Percentiles rank a stretch among this genome's conserved stretches.
Evolutionary conservation across 2,888 invertebrate species (phyloP).

Genomic region (Mesochorus sp.): DNA sequence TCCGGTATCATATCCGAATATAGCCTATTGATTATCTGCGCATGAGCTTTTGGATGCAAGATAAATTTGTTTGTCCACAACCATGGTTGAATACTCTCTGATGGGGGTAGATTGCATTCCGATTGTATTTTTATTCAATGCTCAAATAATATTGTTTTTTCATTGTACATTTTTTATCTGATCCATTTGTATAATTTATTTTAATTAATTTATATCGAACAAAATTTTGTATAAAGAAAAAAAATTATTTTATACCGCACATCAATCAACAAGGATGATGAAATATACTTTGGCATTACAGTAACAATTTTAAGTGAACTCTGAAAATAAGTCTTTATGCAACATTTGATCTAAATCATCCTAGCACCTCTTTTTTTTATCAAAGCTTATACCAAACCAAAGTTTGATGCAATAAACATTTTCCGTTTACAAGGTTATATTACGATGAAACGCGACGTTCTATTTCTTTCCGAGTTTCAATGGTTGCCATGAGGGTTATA

Average conservation of each 20-base stretch:
- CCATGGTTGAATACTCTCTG: neutral
- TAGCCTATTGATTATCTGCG: constrained; percentile 1
- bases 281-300: no score
- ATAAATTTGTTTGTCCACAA: neutral
- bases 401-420: constrained; percentile 12
- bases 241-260: no score
- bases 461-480: constrained; percentile 53
- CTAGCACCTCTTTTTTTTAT: no score
- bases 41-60: neutral
- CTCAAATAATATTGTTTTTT: neutral
- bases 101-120: neutral
- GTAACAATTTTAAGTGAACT: no score
- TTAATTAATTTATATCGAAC: no score
- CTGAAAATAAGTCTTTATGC: no score
- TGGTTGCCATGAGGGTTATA: constrained; percentile 33
- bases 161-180: neutral
- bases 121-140: neutral
- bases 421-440: constrained; percentile 15
- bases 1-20: neutral
- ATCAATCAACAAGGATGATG: no score
- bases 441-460: constrained; percentile 20
- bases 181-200: neutral
- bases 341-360: no score
- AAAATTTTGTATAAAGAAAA: no score
- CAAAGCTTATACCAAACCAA: no score